phyloP scores from a whole-genome alignment of 2,797 vertebrate species.

The Harpagifer antarcticus region DNA sequence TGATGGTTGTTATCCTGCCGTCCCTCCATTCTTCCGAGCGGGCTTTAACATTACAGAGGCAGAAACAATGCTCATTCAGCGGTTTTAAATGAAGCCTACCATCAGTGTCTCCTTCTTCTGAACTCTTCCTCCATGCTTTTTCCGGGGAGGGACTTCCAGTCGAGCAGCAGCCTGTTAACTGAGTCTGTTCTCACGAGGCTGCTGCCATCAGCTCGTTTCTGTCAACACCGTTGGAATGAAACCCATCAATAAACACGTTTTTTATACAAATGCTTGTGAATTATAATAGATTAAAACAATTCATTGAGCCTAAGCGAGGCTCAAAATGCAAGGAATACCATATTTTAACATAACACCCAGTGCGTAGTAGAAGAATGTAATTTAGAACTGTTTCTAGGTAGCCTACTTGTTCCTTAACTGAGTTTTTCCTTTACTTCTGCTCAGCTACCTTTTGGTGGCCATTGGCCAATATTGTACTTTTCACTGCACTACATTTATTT shows the following conservation, averaged over 20 bases:
- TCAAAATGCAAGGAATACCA: not conserved
- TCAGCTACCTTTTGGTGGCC: no score
- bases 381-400: no score
- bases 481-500: no score
- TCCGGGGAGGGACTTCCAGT: slow-evolving; percentile 83
- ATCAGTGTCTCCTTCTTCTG: slow-evolving; percentile 34
- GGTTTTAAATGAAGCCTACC: not conserved
- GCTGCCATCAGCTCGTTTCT: not conserved
- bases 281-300: not conserved
- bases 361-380: no score
- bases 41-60: not conserved
- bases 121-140: slow-evolving; percentile 66
- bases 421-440: no score
- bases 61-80: slow-evolving; percentile 1
- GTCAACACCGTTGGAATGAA: not conserved
- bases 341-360: not conserved
- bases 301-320: not conserved
- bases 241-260: not conserved
- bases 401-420: no score
- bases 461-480: no score
- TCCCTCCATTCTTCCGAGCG: slow-evolving; percentile 12
- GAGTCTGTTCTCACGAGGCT: not conserved
- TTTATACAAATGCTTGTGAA: not conserved
- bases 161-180: slow-evolving; percentile 5
- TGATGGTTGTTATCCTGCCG: not conserved